Base-by-base conservation (phyloP, 2,113 vertebrate species). In the Syrmaticus mikado region DNA sequence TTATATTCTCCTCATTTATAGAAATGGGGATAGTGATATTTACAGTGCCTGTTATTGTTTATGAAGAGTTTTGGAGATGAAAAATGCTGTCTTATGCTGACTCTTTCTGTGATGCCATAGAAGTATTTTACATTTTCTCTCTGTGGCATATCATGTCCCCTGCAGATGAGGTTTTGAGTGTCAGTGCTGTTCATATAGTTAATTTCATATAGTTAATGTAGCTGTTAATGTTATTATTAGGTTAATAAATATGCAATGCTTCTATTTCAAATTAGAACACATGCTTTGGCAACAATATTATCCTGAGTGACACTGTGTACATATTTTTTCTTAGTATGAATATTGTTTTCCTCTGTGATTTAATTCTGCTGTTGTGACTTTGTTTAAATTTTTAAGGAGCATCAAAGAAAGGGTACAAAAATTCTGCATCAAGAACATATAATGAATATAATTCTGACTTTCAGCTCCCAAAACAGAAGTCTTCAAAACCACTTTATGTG, bases 31-130 rank as follows among this genome's bases (percentile, higher is more conserved):
- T 75, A 88, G 77, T 61, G 70, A 82, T 88, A 92, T 90, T 89
- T 95, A 89, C 80, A 91, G 66, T 79, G 48, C 66, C 61, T 87
- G 32, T 27, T 67, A 81, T 45, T 88, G 83, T 72, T 86, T 88
- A 72, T 32, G 10, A 86, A 93, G 57, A 32, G 53, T 55, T 93
- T 89, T 79, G 71, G 50, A 94, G 48, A 78, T 10, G 10, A 90
- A 94, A 90, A 55, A 21, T 79, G 40, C 62, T 38, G 61, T 75
- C 62, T 84, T 48, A 34, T 1, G 4, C 25, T 73, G 77, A 64
- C 17, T 95, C 30, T 55, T 94, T 77, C 67, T 38, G 24, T 20
- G 64, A 52, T 17, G 11, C 19, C 30, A 36, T 27, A n/a, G 25
- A 81, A 72, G 6, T 9, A 10, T 8, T 72, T 21, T 52, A 48